A percentile compares a stretch with the other conserved stretches of the same genome.
phyloP scores from a whole-genome alignment of 2,888 invertebrate genomes.

The Piscicola geometra region DNA sequence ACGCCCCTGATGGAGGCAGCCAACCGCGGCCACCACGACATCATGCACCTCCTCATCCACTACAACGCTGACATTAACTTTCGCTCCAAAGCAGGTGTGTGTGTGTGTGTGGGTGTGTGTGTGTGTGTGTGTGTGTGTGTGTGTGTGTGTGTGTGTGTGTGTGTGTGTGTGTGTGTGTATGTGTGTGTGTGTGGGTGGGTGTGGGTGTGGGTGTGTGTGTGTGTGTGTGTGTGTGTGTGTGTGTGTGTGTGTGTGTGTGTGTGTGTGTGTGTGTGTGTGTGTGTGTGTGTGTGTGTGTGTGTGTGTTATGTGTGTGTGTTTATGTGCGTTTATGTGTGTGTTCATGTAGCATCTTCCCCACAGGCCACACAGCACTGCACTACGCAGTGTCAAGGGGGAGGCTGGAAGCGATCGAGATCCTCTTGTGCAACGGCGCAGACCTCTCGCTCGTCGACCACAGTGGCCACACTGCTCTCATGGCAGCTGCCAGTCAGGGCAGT shows the following conservation, averaged over 20 bases:
- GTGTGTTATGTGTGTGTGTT: too few species aligned
- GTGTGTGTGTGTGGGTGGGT: too few species aligned
- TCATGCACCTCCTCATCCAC: conserved; percentile 85
- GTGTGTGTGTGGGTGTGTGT: not conserved
- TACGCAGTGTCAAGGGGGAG: conserved; percentile 66
- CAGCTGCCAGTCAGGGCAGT: conserved; percentile 57
- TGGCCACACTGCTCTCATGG: conserved; percentile 82
- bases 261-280: too few species aligned
- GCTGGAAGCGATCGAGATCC: conserved; percentile 80
- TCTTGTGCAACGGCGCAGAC: conserved; percentile 83
- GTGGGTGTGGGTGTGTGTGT: too few species aligned
- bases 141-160: too few species aligned
- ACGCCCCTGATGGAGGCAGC: conserved; percentile 91
- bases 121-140: too few species aligned
- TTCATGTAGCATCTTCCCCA: conserved; percentile 16
- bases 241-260: too few species aligned
- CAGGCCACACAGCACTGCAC: conserved; percentile 75
- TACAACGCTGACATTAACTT: conserved; percentile 98
- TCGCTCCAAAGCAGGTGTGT: conserved; percentile 77
- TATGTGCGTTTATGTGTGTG: too few species aligned
- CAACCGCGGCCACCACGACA: conserved; percentile 58
- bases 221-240: too few species aligned
- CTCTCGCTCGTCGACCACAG: conserved; percentile 98
- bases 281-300: too few species aligned
- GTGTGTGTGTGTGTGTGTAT: too few species aligned